These are phyloP conservation scores for Plotosus lineatus DNA, from an alignment of 2,113 vertebrate genomes.

Conservation along the genomic window DNA sequence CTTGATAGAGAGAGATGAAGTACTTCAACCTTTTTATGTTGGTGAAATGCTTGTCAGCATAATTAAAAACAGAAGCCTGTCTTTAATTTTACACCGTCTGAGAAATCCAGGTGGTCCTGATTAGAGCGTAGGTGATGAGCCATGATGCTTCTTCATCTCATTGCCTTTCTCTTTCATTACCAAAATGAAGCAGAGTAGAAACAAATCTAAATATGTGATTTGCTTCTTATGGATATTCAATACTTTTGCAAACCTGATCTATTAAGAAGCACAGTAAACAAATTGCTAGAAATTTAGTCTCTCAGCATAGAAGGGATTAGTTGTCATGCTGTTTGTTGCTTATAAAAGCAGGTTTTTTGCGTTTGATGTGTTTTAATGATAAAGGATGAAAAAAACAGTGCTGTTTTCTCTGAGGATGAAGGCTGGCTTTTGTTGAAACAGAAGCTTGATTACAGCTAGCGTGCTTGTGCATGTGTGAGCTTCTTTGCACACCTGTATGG, in stretches of 20 bases:
- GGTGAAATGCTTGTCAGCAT: slow-evolving; percentile 14
- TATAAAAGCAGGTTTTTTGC: slow-evolving; percentile 33
- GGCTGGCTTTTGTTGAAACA: slow-evolving; percentile 36
- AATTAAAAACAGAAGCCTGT: slow-evolving; percentile 30
- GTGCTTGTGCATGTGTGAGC: slow-evolving; percentile 37
- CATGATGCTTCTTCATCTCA: neutral
- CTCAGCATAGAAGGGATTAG: slow-evolving; percentile 23
- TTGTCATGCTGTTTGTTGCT: slow-evolving; percentile 43
- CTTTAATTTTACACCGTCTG: neutral
- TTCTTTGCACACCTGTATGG: slow-evolving; percentile 45
- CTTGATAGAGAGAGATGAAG: neutral
- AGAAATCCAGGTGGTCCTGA: neutral
- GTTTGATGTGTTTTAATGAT: slow-evolving; percentile 54
- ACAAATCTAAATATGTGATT: neutral
- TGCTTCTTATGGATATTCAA: neutral
- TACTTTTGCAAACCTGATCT: slow-evolving; percentile 30
- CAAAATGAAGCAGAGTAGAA: neutral
- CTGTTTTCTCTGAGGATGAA: slow-evolving; percentile 35
- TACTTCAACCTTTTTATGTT: neutral
- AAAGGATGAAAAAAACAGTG: slow-evolving; percentile 37
- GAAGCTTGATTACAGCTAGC: slow-evolving; percentile 42
- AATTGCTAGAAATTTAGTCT: neutral
- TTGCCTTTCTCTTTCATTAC: neutral
- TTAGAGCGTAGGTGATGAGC: slow-evolving; percentile 9
- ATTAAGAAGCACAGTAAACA: slow-evolving; percentile 3